Evolutionary conservation across 2,113 vertebrate species (phyloP), one percentile per base, ranked within the genome.

Genomic region (Reinhardtius hippoglossoides): DNA sequence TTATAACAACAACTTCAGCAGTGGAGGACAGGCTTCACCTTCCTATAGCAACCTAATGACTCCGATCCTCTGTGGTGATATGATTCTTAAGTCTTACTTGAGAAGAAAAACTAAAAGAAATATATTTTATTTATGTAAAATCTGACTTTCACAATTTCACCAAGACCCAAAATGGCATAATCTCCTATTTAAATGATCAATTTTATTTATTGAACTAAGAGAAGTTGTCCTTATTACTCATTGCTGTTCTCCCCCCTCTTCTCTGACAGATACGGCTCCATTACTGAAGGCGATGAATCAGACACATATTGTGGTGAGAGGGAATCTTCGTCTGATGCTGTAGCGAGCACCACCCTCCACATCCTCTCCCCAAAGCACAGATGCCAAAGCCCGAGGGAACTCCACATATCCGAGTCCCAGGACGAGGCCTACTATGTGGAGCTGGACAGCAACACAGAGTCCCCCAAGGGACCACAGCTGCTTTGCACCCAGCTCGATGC

Each of bases 331-430:
- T 55, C 88, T 42, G 89, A 92, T 50, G 88, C 71, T 1, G 73
- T 89, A 67, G 92, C 95, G 87, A 97, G 92, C 58, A 95, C 95
- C 70, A 96, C 94, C 31, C 91, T 97, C 65, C 93, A 95, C 74
- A 95, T 95, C 71, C 88, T 91, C 61, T 88, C 94, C 18, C 85
- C 67, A 0, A 71, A 79, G 20, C 55, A 82, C 21, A 83, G 89
- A 62, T 87, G 66, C 26, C 88, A 84, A 74, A 76, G 72, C 37
- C 67, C 40, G 2, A 86, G 81, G 72, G 93, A 95, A 60, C 62
- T 95, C 57, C 90, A 88, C 78, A 80, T 95, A 69, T 87, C 91
- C 56, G 93, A 95, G 24, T 78, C 88, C 68, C 89, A 91, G 60
- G 92, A 91, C 0, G 91, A 93, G 62, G 85, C 88, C 69, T 81